Percentiles rank a stretch among this genome's conserved stretches.
These are phyloP conservation scores for Luidia sarsii DNA, from an alignment of 53 echinoderm and acorn worm genomes.

Conservation along the genomic window DNA sequence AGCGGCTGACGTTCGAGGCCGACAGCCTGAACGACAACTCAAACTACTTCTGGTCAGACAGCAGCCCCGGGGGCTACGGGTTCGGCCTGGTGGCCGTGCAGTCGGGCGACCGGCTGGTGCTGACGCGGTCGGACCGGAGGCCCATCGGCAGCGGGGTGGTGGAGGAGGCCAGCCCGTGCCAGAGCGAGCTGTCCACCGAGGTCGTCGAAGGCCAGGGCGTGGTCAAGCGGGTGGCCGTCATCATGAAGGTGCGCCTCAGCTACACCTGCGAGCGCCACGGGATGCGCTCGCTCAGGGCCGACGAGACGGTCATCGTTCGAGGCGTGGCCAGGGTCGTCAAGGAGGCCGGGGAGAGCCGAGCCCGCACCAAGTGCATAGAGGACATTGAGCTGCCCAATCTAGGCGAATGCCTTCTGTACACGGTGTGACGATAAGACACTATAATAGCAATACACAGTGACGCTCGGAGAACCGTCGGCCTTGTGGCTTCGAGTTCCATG, in stretches of 20 bases:
- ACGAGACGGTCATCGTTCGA: constrained; percentile 65
- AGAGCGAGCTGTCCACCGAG: constrained; percentile 57
- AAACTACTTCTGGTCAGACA: constrained; percentile 87
- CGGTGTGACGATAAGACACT: background rate
- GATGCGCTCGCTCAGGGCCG: constrained; percentile 64
- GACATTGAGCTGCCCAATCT: constrained; percentile 64
- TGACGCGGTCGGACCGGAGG: constrained; percentile 58
- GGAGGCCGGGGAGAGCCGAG: constrained; percentile 21
- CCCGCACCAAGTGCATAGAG: constrained; percentile 67
- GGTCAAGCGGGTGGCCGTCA: constrained; percentile 61
- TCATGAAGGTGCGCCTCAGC: constrained; percentile 58
- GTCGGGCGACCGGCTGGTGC: constrained; percentile 53
- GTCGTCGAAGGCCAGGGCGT: constrained; percentile 11
- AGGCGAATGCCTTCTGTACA: constrained; percentile 59
- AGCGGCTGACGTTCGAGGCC: constrained; percentile 69
- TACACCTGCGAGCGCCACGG: constrained; percentile 78
- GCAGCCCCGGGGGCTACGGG: constrained; percentile 61
- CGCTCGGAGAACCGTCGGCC: too few relatives aligned
- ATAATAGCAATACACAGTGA: too few relatives aligned
- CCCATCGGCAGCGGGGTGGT: constrained; percentile 71
- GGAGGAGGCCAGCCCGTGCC: constrained; percentile 52
- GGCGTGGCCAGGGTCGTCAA: constrained; percentile 70
- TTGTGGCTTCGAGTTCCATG: too few relatives aligned
- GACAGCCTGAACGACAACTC: constrained; percentile 59
- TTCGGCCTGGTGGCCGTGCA: constrained; percentile 76